A percentile compares a stretch with the other conserved stretches of the same genome.
Conservation (phyloP, 2,888 invertebrate genomes). For the Acrocyrtus sp. region DNA sequence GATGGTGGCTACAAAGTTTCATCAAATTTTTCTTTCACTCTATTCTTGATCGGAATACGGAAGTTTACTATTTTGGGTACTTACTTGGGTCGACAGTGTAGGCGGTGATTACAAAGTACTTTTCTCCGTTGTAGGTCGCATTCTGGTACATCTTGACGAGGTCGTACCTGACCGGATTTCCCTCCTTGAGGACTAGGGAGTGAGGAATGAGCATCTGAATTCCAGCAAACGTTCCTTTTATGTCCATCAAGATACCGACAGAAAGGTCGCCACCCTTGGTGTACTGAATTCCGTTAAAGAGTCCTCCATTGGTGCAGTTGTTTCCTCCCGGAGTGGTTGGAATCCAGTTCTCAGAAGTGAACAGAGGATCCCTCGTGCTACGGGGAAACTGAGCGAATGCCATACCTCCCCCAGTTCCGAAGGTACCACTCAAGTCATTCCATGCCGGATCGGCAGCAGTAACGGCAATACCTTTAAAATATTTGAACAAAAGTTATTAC, state of each 20-base stretch:
- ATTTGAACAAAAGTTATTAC: neutral
- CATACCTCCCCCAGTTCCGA: neutral
- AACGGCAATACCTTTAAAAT: neutral
- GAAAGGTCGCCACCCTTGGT: conserved; percentile 30
- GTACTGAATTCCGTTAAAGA: conserved; percentile 51
- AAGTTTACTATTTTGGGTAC: neutral
- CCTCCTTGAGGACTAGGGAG: conserved; percentile 1
- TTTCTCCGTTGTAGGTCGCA: conserved; percentile 28
- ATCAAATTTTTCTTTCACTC: too few species aligned
- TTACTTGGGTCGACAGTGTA: conserved; percentile 59
- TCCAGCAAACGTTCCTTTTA: conserved; percentile 57
- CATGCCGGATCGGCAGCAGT: neutral
- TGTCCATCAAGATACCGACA: conserved; percentile 48
- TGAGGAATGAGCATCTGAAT: conserved; percentile 52
- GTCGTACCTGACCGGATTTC: conserved; percentile 41
- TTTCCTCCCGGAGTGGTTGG: conserved; percentile 1
- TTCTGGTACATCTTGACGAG: conserved; percentile 56
- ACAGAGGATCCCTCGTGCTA: neutral
- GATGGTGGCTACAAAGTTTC: conserved; percentile 53
- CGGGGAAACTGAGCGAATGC: conserved; percentile 12
- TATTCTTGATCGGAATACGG: too few species aligned
- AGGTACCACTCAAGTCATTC: neutral
- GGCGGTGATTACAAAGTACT: conserved; percentile 52
- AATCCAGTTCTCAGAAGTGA: conserved; percentile 13
- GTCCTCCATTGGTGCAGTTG: conserved; percentile 39